Evolutionary conservation across 2,797 vertebrate genomes (phyloP).

Genomic region (Lepilemur septentrionalis): DNA sequence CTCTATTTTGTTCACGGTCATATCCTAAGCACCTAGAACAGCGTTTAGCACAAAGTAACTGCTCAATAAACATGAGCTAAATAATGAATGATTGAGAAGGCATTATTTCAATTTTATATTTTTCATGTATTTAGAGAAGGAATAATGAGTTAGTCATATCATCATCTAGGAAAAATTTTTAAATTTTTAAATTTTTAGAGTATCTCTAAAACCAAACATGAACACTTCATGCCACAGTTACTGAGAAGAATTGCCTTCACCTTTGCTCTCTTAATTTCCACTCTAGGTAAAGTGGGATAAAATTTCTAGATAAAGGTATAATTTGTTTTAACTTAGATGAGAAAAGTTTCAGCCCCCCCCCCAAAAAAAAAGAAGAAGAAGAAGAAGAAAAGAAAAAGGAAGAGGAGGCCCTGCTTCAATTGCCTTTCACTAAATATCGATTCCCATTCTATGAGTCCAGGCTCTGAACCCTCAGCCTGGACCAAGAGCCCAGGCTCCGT

Average conservation of each 20-base stretch:
- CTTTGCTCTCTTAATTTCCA: background rate
- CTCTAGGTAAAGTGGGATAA: background rate
- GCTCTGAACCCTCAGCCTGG: background rate
- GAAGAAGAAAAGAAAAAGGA: background rate
- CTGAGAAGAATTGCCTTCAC: background rate
- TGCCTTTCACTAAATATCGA: background rate
- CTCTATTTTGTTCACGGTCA: background rate
- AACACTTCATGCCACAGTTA: background rate
- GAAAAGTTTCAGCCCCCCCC: background rate
- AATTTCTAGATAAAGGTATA: background rate
- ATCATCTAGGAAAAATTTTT: background rate
- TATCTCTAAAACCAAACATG: background rate
- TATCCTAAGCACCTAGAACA: background rate
- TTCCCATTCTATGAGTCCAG: background rate
- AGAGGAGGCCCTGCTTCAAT: background rate
- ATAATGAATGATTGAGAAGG: background rate
- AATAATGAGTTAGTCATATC: background rate
- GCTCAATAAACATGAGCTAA: background rate
- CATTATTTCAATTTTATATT: background rate
- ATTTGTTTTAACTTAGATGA: background rate
- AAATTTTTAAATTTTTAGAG: no score
- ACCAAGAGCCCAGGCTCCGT: background rate
- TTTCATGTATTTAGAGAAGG: background rate
- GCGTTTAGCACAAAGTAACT: background rate
- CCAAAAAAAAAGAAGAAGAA: background rate